Percentiles rank a stretch among this genome's conserved stretches.
Evolutionary conservation across 1,140 invertebrate species (phyloP).

Genomic region (Tenebrio molitor): DNA sequence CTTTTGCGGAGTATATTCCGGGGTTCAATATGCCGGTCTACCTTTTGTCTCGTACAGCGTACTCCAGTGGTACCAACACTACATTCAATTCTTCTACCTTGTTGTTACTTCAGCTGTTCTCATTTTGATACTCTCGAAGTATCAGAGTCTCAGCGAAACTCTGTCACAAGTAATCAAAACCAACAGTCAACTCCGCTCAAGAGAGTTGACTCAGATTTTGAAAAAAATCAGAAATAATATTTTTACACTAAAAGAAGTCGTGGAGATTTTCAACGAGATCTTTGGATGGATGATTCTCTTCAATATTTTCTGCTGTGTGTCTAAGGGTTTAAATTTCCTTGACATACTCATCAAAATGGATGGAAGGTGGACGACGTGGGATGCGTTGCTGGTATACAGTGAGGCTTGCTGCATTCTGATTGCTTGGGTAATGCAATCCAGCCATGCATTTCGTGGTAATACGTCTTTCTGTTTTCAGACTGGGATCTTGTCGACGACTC

Average conservation of each 20-base stretch:
- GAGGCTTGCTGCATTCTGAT: too few species aligned
- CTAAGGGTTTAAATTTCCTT: background rate
- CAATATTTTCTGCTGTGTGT: background rate
- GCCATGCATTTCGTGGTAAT: too few species aligned
- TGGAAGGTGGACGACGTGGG: background rate
- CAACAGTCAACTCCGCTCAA: too few species aligned
- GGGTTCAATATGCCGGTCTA: background rate
- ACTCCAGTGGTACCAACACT: too few species aligned
- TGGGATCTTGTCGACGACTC: too few species aligned
- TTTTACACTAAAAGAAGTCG: background rate
- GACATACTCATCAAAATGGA: background rate
- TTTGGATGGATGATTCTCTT: background rate
- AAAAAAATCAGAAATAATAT: background rate
- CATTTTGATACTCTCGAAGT: background rate
- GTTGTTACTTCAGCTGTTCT: background rate
- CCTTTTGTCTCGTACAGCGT: too few species aligned
- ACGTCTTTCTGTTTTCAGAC: too few species aligned
- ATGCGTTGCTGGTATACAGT: too few species aligned
- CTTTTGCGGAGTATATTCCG: background rate
- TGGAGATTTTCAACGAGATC: background rate
- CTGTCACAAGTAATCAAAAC: background rate
- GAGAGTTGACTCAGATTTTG: too few species aligned
- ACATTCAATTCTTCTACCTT: background rate
- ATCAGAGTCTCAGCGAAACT: background rate
- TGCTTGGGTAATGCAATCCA: too few species aligned